Evolutionary conservation across 2,113 vertebrate species (phyloP).

Genomic region (Tinamus guttatus): DNA sequence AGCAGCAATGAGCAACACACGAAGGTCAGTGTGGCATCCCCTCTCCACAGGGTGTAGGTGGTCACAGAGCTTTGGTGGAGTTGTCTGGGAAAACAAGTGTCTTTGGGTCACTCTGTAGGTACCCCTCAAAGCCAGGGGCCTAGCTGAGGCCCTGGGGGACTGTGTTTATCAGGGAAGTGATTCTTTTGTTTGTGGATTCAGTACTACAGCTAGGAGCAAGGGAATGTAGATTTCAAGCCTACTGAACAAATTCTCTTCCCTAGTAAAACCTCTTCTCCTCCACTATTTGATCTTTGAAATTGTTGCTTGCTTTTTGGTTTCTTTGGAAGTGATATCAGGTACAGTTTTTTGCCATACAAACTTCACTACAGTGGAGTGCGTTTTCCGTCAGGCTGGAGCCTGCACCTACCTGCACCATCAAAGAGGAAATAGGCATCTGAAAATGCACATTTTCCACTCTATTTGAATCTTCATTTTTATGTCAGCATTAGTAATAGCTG

Average conservation of each 20-base stretch:
- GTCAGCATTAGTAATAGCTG: not conserved
- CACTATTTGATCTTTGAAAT: not conserved
- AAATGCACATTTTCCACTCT: not conserved
- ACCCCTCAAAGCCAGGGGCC: fast-evolving
- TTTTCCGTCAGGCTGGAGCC: not conserved
- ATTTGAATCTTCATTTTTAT: not conserved
- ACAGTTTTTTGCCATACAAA: not conserved
- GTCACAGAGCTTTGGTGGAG: too few relatives aligned
- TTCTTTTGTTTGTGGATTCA: not conserved
- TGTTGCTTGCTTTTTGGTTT: not conserved
- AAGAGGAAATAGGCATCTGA: not conserved
- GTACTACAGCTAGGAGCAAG: not conserved
- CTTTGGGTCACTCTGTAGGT: not conserved
- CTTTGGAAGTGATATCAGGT: not conserved
- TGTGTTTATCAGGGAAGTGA: not conserved
- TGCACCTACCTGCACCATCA: not conserved
- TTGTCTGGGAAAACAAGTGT: not conserved
- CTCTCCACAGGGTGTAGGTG: too few relatives aligned
- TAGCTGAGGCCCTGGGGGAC: fast-evolving
- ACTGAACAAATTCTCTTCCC: not conserved
- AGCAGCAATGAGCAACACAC: not conserved
- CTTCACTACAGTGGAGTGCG: not conserved
- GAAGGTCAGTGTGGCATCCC: not conserved
- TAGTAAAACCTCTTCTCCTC: not conserved
- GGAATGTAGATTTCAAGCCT: not conserved